A percentile compares a stretch with the other conserved stretches of the same genome.
phyloP scores from a whole-genome alignment of 2,797 vertebrate species.

The Enteromius mattozi region DNA sequence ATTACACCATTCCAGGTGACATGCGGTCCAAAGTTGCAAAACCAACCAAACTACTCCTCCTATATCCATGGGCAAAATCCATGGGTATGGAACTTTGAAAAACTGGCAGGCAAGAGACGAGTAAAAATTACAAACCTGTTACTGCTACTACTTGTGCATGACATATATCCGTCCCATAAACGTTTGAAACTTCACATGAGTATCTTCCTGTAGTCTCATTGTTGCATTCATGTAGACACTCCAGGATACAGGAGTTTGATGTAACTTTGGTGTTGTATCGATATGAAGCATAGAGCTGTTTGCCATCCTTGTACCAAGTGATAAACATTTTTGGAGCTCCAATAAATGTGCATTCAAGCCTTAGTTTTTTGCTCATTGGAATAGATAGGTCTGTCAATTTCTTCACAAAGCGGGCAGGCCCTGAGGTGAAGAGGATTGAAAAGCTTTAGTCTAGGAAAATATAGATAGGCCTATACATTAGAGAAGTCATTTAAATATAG shows the following conservation, averaged over 20 bases:
- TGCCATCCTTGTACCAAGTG: constrained; percentile 82
- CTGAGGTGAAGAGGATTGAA: constrained; percentile 39
- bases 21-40: constrained; percentile 59
- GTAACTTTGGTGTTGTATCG: constrained; percentile 53
- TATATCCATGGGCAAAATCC: constrained; percentile 1
- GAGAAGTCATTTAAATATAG: background rate
- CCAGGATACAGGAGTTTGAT: constrained; percentile 45
- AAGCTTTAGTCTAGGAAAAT: constrained; percentile 1
- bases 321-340: constrained; percentile 82
- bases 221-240: constrained; percentile 47
- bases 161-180: constrained; percentile 62
- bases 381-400: constrained; percentile 36
- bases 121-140: constrained; percentile 47
- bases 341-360: constrained; percentile 80
- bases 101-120: constrained; percentile 32
- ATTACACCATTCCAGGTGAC: constrained; percentile 41
- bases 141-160: constrained; percentile 41
- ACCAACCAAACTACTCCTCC: constrained; percentile 43
- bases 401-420: constrained; percentile 37
- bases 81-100: constrained; percentile 74
- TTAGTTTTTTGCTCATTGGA: constrained; percentile 70
- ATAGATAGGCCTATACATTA: background rate
- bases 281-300: constrained; percentile 84
- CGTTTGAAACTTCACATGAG: constrained; percentile 76
- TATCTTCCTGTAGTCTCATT: constrained; percentile 51